These are phyloP conservation scores for Pogonocichla stellata DNA, from an alignment of 2,113 vertebrate species.

Conservation along the genomic window DNA sequence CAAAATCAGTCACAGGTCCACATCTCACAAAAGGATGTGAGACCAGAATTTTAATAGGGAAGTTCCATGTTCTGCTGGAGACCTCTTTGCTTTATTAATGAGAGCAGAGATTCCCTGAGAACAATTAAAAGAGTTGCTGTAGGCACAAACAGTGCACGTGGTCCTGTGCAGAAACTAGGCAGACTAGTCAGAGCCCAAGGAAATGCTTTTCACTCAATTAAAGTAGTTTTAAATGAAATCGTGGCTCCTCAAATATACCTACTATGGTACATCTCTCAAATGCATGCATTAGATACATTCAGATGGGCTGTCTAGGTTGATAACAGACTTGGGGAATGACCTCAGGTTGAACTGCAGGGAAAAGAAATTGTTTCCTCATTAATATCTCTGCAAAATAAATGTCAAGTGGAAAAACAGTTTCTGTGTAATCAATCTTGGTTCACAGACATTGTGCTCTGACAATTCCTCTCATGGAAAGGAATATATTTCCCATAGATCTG, in stretches of 20 bases:
- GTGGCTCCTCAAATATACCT: not conserved
- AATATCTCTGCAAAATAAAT: conserved; percentile 58
- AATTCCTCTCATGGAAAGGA: conserved; percentile 39
- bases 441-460: conserved; percentile 38
- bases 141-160: not conserved
- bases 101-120: not conserved
- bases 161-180: not conserved
- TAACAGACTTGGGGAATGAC: conserved; percentile 43
- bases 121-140: not conserved
- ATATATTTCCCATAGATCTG: conserved; percentile 60
- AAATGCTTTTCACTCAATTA: not conserved
- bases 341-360: conserved; percentile 46
- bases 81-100: not conserved
- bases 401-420: conserved; percentile 58
- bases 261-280: not conserved
- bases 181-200: not conserved
- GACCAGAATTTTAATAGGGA: not conserved
- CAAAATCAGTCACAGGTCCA: not conserved
- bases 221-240: not conserved
- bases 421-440: conserved; percentile 42
- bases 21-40: not conserved
- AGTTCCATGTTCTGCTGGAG: not conserved
- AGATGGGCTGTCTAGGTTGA: not conserved
- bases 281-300: not conserved
- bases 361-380: conserved; percentile 60